These are phyloP conservation scores for Centropus unirufus DNA, from an alignment of 2,113 vertebrate species.

Conservation along the genomic window DNA sequence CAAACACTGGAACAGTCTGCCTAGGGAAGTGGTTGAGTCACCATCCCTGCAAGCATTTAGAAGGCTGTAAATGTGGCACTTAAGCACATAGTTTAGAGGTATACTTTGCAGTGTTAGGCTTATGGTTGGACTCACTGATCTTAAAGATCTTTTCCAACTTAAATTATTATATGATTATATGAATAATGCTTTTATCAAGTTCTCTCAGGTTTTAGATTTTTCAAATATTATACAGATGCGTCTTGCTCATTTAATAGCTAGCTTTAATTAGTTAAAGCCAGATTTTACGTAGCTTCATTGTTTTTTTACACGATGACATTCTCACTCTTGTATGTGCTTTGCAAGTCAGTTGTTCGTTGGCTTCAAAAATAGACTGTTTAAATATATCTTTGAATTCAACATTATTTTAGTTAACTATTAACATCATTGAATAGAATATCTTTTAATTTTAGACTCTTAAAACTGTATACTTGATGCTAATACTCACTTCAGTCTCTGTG, in stretches of 20 bases:
- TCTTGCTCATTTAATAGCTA: neutral
- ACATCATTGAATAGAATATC: neutral
- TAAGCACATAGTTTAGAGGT: neutral
- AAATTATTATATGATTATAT: neutral
- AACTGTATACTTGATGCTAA: neutral
- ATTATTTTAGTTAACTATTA: neutral
- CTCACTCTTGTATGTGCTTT: neutral
- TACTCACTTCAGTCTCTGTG: neutral
- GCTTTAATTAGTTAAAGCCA: neutral
- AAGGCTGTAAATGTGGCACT: neutral
- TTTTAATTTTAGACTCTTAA: neutral
- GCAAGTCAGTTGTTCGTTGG: neutral
- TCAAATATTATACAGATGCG: neutral
- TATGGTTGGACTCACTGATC: rapidly evolving
- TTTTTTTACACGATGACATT: rapidly evolving
- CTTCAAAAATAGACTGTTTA: conserved; percentile 2
- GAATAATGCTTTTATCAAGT: neutral
- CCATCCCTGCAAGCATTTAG: neutral
- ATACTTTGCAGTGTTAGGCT: neutral
- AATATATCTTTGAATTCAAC: neutral
- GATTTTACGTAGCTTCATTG: neutral
- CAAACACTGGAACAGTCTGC: neutral
- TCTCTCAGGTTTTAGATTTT: too few relatives aligned
- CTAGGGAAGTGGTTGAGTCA: neutral
- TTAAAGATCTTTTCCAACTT: neutral